Conservation (phyloP, 1,140 invertebrate species). For the Diorhabda carinulata region DNA sequence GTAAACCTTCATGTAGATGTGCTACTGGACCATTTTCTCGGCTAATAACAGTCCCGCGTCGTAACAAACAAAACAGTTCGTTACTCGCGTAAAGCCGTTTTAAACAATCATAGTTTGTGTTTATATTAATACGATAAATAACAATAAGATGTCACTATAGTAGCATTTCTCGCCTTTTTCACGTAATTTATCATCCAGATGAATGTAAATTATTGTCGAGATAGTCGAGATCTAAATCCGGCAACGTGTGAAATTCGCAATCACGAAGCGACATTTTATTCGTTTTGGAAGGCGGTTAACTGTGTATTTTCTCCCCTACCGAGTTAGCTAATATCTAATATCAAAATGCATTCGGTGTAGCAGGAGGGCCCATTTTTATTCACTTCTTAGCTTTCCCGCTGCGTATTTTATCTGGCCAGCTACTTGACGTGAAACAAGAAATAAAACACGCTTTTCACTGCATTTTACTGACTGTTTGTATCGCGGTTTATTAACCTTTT, state of each 20-base stretch:
- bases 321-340: slow-evolving; percentile 34
- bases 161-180: no score
- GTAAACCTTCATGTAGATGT: no score
- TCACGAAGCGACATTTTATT: slow-evolving; percentile 11
- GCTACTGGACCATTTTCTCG: no score
- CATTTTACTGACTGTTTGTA: neutral
- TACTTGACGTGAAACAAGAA: slow-evolving; percentile 7
- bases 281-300: slow-evolving; percentile 14
- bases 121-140: no score
- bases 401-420: slow-evolving; percentile 8
- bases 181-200: neutral
- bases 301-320: slow-evolving; percentile 12
- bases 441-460: neutral
- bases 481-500: no score
- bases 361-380: slow-evolving; percentile 25
- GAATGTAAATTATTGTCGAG: neutral
- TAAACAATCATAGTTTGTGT: no score
- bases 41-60: no score
- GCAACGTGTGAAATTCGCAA: slow-evolving; percentile 15
- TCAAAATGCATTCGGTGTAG: slow-evolving; percentile 31
- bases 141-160: no score
- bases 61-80: no score
- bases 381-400: slow-evolving; percentile 5
- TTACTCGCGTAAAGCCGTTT: no score
- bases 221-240: neutral